Evolutionary conservation across 2,113 vertebrate species (phyloP).

Genomic region (Urocitellus parryii): DNA sequence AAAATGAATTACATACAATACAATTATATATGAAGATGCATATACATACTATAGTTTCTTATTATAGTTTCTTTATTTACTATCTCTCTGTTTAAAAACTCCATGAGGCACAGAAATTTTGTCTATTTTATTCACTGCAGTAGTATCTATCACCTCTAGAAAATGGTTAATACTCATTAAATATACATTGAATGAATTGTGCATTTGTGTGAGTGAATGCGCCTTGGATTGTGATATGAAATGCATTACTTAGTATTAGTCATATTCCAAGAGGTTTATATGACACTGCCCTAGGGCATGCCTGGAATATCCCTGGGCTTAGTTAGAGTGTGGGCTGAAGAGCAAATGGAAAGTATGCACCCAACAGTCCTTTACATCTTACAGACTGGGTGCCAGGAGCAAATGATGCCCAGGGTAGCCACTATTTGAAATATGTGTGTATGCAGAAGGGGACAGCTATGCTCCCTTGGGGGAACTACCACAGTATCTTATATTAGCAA

Average conservation of each 20-base stretch:
- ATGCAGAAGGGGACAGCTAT: background rate
- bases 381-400: background rate
- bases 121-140: background rate
- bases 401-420: background rate
- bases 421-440: background rate
- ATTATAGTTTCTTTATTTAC: background rate
- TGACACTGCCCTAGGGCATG: background rate
- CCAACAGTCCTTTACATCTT: background rate
- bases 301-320: background rate
- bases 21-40: background rate
- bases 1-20: background rate
- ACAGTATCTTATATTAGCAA: background rate
- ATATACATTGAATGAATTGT: background rate
- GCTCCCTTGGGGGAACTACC: background rate
- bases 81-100: constrained; percentile 7
- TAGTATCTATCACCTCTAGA: background rate
- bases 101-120: background rate
- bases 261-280: background rate
- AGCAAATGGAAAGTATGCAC: background rate
- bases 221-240: background rate
- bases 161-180: background rate
- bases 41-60: background rate
- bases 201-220: background rate
- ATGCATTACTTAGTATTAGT: background rate
- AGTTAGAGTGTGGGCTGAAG: background rate